These are phyloP conservation scores for Hippocampus mohnikei DNA, from an alignment of 2,113 vertebrate species.

Conservation along the genomic window DNA sequence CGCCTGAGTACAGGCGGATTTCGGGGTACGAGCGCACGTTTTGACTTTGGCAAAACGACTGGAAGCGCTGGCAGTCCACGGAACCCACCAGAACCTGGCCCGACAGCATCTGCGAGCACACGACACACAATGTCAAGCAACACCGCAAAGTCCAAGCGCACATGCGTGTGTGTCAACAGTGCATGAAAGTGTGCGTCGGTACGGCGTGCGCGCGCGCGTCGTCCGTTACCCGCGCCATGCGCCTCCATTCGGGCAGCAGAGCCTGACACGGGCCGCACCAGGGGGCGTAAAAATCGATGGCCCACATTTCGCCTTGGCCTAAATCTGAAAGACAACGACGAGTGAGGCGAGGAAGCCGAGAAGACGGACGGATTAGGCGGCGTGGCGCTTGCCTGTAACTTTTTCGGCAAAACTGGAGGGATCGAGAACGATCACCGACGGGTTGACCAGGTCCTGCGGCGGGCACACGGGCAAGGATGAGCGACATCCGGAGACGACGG, in stretches of 20 bases:
- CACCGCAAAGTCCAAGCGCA: too few species aligned
- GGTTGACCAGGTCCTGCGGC: conserved; percentile 87
- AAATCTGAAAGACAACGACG: conserved; percentile 30
- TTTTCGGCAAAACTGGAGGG: conserved; percentile 80
- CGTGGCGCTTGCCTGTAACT: conserved; percentile 47
- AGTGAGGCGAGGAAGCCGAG: background rate
- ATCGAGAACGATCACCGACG: conserved; percentile 82
- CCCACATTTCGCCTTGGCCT: conserved; percentile 77
- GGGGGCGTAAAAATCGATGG: conserved; percentile 93
- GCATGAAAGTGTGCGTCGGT: too few species aligned
- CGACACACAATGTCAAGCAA: background rate
- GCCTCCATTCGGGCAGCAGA: conserved; percentile 94
- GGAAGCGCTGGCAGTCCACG: conserved; percentile 89
- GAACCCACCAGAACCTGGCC: conserved; percentile 86
- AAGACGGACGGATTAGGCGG: background rate
- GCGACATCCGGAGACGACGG: too few species aligned
- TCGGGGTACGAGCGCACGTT: conserved; percentile 86
- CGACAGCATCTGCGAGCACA: conserved; percentile 47
- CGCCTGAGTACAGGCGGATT: conserved; percentile 84
- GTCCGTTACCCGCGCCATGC: conserved; percentile 86
- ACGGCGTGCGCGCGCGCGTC: background rate
- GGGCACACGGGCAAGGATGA: background rate
- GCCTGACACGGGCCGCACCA: conserved; percentile 97
- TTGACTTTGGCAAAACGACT: conserved; percentile 85
- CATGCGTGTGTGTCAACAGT: conserved; percentile 1